Evolutionary conservation across 2,888 invertebrate genomes (phyloP).

Genomic region (Helleia helle): DNA sequence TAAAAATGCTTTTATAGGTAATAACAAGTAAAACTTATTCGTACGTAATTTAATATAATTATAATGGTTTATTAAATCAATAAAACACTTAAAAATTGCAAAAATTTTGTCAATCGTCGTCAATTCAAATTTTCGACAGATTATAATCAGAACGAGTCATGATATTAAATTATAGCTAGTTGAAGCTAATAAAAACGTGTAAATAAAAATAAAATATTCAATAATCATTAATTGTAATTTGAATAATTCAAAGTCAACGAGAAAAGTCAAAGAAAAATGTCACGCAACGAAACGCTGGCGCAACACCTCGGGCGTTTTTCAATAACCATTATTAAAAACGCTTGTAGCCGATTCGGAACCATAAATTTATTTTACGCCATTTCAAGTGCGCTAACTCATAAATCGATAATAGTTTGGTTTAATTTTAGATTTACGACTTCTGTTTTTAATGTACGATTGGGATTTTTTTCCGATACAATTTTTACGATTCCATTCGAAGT

Average conservation of each 20-base stretch:
- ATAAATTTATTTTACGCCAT: conserved; percentile 25
- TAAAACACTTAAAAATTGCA: too few relatives aligned
- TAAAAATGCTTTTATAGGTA: too few relatives aligned
- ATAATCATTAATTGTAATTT: not conserved
- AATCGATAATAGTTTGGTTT: conserved; percentile 18
- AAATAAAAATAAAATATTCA: too few relatives aligned
- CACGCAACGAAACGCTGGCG: conserved; percentile 19
- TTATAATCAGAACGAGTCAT: too few relatives aligned
- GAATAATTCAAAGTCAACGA: conserved; percentile 27
- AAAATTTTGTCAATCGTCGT: too few relatives aligned
- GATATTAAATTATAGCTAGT: too few relatives aligned
- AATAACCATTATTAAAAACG: conserved; percentile 29
- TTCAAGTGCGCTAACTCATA: conserved; percentile 18
- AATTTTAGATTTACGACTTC: conserved; percentile 19
- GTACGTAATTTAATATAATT: too few relatives aligned
- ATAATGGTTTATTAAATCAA: too few relatives aligned
- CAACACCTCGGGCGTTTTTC: conserved; percentile 26
- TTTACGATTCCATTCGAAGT: conserved; percentile 15
- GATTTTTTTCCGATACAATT: conserved; percentile 9
- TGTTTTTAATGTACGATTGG: conserved; percentile 7
- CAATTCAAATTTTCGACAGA: too few relatives aligned
- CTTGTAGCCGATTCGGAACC: conserved; percentile 22
- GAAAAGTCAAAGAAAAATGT: conserved; percentile 33
- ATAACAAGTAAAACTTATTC: too few relatives aligned
- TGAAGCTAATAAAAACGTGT: not conserved